Evolutionary conservation across 2,797 vertebrate species (phyloP).

Genomic region (Hoplostethus atlanticus): DNA sequence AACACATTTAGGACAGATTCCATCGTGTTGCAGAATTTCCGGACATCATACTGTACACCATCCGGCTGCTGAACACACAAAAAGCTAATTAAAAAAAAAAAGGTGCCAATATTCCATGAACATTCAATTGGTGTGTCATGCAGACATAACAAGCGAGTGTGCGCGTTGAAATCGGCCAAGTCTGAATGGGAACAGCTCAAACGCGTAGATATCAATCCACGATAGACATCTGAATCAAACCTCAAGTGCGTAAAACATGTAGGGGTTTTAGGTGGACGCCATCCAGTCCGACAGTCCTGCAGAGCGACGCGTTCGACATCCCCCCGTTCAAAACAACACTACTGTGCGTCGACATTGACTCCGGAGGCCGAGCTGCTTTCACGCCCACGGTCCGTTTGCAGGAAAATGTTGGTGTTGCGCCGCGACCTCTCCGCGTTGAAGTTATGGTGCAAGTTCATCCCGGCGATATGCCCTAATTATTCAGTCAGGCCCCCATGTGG

Average conservation of each 20-base stretch:
- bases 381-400: conserved; percentile 4
- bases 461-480: conserved; percentile 66
- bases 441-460: conserved; percentile 54
- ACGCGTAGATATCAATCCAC: neutral
- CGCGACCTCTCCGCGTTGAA: conserved; percentile 60
- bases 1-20: no score
- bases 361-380: neutral
- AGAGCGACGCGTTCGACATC: neutral
- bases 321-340: conserved; percentile 9
- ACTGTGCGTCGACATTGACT: neutral
- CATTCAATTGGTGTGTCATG: no score
- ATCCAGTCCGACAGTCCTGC: neutral
- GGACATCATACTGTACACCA: no score
- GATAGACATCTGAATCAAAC: neutral
- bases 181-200: neutral
- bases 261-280: neutral
- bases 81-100: no score
- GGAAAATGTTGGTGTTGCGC: conserved; percentile 44
- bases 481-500: conserved; percentile 60
- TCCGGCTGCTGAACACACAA: no score
- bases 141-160: no score
- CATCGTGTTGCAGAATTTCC: no score
- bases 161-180: no score
- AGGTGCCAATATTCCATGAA: no score
- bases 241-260: neutral